These are phyloP conservation scores for Penaeus indicus DNA, from an alignment of 1,140 invertebrate species.

Conservation along the genomic window DNA sequence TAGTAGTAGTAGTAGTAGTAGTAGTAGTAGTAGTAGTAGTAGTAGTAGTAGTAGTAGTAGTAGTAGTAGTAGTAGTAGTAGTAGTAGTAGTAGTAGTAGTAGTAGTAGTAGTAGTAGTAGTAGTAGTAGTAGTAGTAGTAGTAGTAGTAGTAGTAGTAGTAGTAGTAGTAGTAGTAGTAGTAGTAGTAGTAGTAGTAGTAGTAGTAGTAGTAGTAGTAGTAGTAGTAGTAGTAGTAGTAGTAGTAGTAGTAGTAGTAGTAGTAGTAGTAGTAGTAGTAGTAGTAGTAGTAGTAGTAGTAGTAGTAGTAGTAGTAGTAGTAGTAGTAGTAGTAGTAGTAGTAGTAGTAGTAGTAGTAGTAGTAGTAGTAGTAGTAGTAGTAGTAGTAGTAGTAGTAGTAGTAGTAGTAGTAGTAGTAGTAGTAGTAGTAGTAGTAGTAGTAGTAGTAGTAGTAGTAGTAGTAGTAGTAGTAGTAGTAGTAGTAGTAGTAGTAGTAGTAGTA, in stretches of 20 bases:
- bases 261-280: too few relatives aligned
- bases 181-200: constrained; percentile 2
- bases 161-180: constrained; percentile 7
- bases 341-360: constrained; percentile 8
- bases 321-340: constrained; percentile 11
- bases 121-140: constrained; percentile 21
- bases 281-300: too few relatives aligned
- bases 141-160: constrained; percentile 12
- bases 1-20: constrained; percentile 16
- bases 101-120: not conserved
- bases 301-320: constrained; percentile 13
- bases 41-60: constrained; percentile 20
- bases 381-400: constrained; percentile 26
- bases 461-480: too few relatives aligned
- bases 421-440: not conserved
- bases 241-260: not conserved
- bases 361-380: constrained; percentile 13
- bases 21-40: constrained; percentile 25
- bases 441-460: too few relatives aligned
- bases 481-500: accelerated
- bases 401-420: constrained; percentile 22
- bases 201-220: constrained; percentile 31
- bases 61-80: too few relatives aligned
- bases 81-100: too few relatives aligned
- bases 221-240: constrained; percentile 22